Conservation (phyloP, 1,140 invertebrate genomes). For the Bombus polaris region DNA sequence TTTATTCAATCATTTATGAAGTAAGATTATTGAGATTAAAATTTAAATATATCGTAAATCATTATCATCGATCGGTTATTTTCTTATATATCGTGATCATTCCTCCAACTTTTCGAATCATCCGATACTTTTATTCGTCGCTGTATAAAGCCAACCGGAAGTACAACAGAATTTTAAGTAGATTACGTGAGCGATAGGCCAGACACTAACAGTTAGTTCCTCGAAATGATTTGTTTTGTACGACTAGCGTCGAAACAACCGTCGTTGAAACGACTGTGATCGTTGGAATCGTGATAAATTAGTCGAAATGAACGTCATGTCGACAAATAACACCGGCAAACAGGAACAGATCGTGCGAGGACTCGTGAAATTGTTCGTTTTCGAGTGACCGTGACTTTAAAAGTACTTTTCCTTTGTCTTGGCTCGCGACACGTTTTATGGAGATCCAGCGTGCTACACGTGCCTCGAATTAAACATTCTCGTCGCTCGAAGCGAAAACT, state of each 20-base stretch:
- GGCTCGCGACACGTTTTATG: conserved; percentile 24
- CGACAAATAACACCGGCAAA: neutral
- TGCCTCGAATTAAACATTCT: conserved; percentile 37
- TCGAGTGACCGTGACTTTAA: conserved; percentile 25
- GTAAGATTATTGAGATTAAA: too few relatives aligned
- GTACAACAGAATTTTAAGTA: neutral
- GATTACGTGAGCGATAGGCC: neutral
- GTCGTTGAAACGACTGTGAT: neutral
- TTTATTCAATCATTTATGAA: too few relatives aligned
- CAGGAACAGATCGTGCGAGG: conserved; percentile 24
- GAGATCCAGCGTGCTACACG: conserved; percentile 16
- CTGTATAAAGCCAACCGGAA: neutral
- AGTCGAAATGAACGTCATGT: conserved; percentile 6
- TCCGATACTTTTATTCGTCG: neutral
- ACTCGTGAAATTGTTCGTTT: conserved; percentile 30
- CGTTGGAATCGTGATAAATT: neutral
- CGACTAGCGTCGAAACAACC: too few relatives aligned
- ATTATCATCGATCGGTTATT: too few relatives aligned
- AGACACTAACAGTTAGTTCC: too few relatives aligned
- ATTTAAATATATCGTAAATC: too few relatives aligned
- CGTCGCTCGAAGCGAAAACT: neutral
- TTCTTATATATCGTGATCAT: too few relatives aligned
- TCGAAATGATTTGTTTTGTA: neutral
- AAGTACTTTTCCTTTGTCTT: conserved; percentile 50
- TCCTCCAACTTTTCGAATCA: too few relatives aligned